Conservation (phyloP, 2,888 invertebrate genomes). For the Lydus trimaculatus region DNA sequence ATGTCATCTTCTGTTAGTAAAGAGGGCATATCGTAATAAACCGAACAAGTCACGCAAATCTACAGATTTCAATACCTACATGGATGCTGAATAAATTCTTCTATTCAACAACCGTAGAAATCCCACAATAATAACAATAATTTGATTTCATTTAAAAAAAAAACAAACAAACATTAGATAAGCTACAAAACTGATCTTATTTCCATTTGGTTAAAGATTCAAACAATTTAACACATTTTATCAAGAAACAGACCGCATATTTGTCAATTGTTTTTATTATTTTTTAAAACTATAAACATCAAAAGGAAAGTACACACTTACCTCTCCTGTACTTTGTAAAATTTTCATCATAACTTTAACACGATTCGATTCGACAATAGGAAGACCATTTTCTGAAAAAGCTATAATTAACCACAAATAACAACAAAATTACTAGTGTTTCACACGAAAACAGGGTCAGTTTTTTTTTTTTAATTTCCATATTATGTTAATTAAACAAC, state of each 20-base stretch:
- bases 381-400: conserved; percentile 44
- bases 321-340: conserved; percentile 70
- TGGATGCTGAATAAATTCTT: neutral
- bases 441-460: neutral
- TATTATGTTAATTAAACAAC: conserved; percentile 24
- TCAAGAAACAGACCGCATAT: conserved; percentile 25
- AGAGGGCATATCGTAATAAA: neutral
- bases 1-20: neutral
- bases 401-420: neutral
- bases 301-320: conserved; percentile 49
- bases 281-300: neutral
- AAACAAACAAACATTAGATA: neutral
- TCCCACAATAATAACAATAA: neutral
- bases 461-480: neutral
- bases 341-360: conserved; percentile 64
- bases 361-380: conserved; percentile 44
- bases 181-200: conserved; percentile 4
- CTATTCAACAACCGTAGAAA: neutral
- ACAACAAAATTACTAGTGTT: too few relatives aligned
- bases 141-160: conserved; percentile 1
- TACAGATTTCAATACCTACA: neutral
- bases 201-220: conserved; percentile 17
- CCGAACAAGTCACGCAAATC: neutral
- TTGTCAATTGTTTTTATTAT: conserved; percentile 9
- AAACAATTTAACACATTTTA: conserved; percentile 24